Conservation (phyloP, 2,797 vertebrate species). For the Artibeus lituratus region DNA sequence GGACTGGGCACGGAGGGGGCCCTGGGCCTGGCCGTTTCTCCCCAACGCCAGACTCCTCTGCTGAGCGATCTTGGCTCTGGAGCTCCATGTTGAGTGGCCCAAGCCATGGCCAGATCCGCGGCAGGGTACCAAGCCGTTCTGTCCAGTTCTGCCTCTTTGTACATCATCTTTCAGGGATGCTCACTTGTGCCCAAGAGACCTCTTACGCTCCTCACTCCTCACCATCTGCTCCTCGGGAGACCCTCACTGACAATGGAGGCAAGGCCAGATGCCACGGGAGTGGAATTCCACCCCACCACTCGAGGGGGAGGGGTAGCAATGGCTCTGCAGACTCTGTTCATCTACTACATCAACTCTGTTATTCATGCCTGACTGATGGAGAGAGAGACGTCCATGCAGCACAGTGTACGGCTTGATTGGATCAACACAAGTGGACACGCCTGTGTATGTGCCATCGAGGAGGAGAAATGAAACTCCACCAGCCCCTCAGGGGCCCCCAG, state of each 20-base stretch:
- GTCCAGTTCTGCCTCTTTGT: background rate
- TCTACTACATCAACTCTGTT: accelerated
- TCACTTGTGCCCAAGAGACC: accelerated
- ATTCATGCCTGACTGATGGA: accelerated
- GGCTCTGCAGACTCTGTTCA: accelerated
- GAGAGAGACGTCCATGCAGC: accelerated
- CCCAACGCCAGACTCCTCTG: background rate
- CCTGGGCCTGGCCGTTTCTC: background rate
- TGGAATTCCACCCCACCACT: background rate
- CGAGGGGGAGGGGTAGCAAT: background rate
- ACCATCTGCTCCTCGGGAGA: background rate
- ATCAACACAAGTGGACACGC: background rate
- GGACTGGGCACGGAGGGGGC: background rate
- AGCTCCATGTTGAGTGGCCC: accelerated
- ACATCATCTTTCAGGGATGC: background rate
- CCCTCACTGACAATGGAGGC: background rate
- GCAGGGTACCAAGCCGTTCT: accelerated
- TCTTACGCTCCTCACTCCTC: background rate
- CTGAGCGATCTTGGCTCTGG: background rate
- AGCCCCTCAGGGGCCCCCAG: background rate
- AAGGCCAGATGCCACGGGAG: background rate
- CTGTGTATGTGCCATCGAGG: background rate
- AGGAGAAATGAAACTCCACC: background rate
- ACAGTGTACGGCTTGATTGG: accelerated
- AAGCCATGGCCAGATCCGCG: background rate